These are phyloP conservation scores for Eurois occulta DNA, from an alignment of 2,888 invertebrate genomes.

Conservation along the genomic window DNA sequence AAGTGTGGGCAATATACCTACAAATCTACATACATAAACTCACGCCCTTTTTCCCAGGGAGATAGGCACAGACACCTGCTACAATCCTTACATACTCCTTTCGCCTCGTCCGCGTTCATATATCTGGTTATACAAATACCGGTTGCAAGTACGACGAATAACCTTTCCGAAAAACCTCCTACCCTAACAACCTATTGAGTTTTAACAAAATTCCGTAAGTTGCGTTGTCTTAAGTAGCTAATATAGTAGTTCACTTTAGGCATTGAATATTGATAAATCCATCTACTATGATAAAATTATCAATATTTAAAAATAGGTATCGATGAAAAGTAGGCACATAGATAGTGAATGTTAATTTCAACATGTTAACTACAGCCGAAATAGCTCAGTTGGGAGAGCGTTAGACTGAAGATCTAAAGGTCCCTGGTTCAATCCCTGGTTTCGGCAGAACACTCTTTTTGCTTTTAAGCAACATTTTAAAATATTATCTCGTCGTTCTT, in stretches of 20 bases:
- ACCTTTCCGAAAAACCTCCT: background rate
- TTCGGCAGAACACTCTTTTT: constrained; percentile 70
- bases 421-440: constrained; percentile 82
- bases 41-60: background rate
- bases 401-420: constrained; percentile 83
- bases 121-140: background rate
- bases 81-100: background rate
- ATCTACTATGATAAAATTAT: background rate
- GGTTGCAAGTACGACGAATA: background rate
- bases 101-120: background rate
- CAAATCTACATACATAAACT: background rate
- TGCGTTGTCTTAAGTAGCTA: background rate
- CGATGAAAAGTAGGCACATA: background rate
- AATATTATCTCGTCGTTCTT: background rate
- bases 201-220: background rate
- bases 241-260: background rate
- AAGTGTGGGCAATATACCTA: background rate
- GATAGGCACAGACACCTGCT: background rate
- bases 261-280: background rate
- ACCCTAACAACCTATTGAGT: no score
- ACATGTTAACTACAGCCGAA: constrained; percentile 66
- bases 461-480: background rate
- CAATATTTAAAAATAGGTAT: background rate
- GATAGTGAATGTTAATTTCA: constrained; percentile 50
- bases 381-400: constrained; percentile 87